Evolutionary conservation across 2,888 invertebrate species (phyloP), one percentile per base, ranked within the genome.

Genomic region (Onchidella celtica): DNA sequence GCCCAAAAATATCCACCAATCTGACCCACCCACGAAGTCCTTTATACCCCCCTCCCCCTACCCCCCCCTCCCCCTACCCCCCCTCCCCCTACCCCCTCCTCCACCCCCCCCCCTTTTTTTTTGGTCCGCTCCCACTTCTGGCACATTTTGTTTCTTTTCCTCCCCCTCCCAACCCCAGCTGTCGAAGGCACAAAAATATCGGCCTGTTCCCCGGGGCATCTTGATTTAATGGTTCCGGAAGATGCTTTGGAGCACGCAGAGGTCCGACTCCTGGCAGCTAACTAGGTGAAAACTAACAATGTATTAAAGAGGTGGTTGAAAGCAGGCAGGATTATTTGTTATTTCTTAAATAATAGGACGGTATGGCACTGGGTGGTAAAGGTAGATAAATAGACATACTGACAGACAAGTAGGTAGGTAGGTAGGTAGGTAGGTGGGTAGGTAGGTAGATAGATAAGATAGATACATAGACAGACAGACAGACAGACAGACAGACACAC

Each of bases 151-250:
- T 40, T 69, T 70, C 72, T 36, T 24, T 61, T 24, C 27, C 70
- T 72, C 77, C 17, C 34, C 38, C 77, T 55, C 68, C 32, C 55
- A 29, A 65, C 3, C 32, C 11, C 29, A n/a, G n/a, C n/a, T n/a
- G n/a, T n/a, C n/a, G n/a, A n/a, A n/a, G n/a, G n/a, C n/a, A n/a
- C n/a, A n/a, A n/a, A n/a, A n/a, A n/a, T n/a, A n/a, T n/a, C n/a
- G n/a, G n/a, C n/a, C n/a, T n/a, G n/a, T n/a, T n/a, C n/a, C n/a
- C n/a, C n/a, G n/a, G n/a, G n/a, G n/a, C n/a, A n/a, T n/a, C n/a
- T n/a, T n/a, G n/a, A n/a, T n/a, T n/a, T n/a, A n/a, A n/a, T n/a
- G n/a, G n/a, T n/a, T n/a, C n/a, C n/a, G n/a, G n/a, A n/a, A n/a
- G n/a, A n/a, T n/a, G n/a, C n/a, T n/a, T n/a, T n/a, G n/a, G n/a